These are phyloP conservation scores for Sebastes baramenuke DNA, from an alignment of 2,797 vertebrate genomes.

Conservation along the genomic window DNA sequence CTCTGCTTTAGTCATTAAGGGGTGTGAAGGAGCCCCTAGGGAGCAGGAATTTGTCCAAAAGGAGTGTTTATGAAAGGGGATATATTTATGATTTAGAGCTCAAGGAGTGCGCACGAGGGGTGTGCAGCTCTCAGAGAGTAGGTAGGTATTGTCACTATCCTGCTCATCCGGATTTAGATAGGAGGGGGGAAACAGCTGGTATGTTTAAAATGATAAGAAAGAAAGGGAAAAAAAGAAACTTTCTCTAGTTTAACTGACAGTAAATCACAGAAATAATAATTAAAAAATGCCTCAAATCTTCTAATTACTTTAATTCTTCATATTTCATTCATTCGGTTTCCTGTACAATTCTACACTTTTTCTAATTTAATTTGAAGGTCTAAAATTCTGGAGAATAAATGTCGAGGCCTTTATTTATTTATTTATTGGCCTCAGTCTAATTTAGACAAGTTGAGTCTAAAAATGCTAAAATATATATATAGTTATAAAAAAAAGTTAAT, in stretches of 20 bases:
- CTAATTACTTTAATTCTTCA: not conserved
- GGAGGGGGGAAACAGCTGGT: not conserved
- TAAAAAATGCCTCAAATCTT: not conserved
- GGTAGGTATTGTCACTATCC: not conserved
- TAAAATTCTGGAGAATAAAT: not conserved
- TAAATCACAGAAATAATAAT: not conserved
- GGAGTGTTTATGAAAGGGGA: slow-evolving; percentile 80
- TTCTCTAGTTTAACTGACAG: not conserved
- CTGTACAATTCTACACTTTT: not conserved
- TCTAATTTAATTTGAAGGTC: not conserved
- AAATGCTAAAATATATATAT: not conserved
- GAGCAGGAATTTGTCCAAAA: slow-evolving; percentile 82
- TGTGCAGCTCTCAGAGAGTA: not conserved
- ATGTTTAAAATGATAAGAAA: not conserved
- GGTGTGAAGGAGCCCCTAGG: slow-evolving; percentile 75
- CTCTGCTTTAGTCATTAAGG: slow-evolving; percentile 84
- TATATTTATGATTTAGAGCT: slow-evolving; percentile 80
- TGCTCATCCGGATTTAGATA: slow-evolving; percentile 4
- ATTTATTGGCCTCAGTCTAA: not conserved
- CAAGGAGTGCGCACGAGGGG: slow-evolving; percentile 22
- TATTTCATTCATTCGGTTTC: not conserved
- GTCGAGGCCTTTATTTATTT: not conserved
- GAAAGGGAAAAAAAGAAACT: not conserved
- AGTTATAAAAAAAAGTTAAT: too few relatives aligned
- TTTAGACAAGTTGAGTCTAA: not conserved